Conservation (phyloP, 1,140 invertebrate species). For the Gerris buenoi region DNA sequence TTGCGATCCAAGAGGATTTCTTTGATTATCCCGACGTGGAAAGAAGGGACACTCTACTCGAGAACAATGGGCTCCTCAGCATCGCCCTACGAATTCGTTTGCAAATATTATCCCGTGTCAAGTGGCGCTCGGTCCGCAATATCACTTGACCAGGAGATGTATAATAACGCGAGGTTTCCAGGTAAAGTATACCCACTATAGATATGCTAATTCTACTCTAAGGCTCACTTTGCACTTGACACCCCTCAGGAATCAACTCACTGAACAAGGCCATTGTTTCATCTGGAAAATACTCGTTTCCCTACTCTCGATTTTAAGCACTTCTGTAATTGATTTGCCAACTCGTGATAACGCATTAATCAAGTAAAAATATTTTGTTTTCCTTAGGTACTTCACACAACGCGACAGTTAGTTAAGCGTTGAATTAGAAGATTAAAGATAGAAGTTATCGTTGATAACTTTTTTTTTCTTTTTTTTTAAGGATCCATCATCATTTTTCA, state of each 20-base stretch:
- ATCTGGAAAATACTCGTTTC: not conserved
- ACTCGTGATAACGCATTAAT: not conserved
- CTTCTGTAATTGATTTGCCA: not conserved
- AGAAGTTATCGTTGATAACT: no score
- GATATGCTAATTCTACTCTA: not conserved
- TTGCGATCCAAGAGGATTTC: not conserved
- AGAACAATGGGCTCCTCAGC: not conserved
- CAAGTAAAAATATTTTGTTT: no score
- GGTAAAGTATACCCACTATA: not conserved
- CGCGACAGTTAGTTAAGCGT: no score
- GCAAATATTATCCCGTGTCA: slow-evolving; percentile 5
- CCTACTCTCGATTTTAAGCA: not conserved
- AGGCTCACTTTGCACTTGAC: not conserved
- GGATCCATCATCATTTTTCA: no score
- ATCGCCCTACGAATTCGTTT: not conserved
- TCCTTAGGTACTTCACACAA: no score
- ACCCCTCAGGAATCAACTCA: not conserved
- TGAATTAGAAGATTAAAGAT: no score
- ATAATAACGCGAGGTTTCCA: not conserved
- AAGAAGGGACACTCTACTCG: not conserved
- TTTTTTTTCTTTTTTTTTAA: no score
- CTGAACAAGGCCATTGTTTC: not conserved
- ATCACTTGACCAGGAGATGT: not conserved
- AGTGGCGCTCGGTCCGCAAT: not conserved
- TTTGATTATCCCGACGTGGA: not conserved